A percentile compares a stretch with the other conserved stretches of the same genome.
Conservation (phyloP, 2,888 invertebrate species). For the Belgica antarctica region DNA sequence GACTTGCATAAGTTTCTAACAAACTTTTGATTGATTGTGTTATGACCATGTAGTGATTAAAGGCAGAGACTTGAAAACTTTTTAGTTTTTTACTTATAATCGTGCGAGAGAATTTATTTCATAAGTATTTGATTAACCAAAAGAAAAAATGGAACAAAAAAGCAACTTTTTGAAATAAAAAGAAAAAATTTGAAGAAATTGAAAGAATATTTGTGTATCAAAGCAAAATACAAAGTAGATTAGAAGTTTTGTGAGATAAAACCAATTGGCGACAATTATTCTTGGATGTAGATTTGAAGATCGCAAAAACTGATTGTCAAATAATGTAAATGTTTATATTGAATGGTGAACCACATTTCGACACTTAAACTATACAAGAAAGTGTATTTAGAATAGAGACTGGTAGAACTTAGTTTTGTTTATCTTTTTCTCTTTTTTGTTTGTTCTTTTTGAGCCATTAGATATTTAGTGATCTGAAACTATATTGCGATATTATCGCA, state of each 20-base stretch:
- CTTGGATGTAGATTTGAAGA: background rate
- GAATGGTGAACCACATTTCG: constrained; percentile 13
- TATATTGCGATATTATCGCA: background rate
- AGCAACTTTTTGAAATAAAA: constrained; percentile 22
- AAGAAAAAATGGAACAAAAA: constrained; percentile 1
- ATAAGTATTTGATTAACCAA: constrained; percentile 21
- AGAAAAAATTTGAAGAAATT: background rate
- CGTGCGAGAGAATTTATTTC: background rate
- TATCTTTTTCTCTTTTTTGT: background rate
- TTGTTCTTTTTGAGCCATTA: constrained; percentile 10
- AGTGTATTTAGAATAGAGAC: constrained; percentile 28
- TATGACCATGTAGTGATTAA: constrained; percentile 17
- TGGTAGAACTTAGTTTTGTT: constrained; percentile 1
- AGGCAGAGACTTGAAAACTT: constrained; percentile 21
- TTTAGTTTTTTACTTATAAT: background rate
- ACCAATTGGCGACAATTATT: background rate
- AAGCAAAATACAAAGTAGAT: constrained; percentile 16
- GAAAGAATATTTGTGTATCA: constrained; percentile 25
- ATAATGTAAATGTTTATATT: constrained; percentile 1
- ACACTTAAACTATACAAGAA: background rate
- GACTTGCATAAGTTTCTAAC: background rate
- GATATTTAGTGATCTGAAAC: constrained; percentile 7
- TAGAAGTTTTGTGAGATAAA: constrained; percentile 3
- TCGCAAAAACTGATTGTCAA: constrained; percentile 16
- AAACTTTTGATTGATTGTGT: constrained; percentile 4